These are phyloP conservation scores for Neosilurus mollespiculum DNA, from an alignment of 2,797 vertebrate species.

Conservation along the genomic window DNA sequence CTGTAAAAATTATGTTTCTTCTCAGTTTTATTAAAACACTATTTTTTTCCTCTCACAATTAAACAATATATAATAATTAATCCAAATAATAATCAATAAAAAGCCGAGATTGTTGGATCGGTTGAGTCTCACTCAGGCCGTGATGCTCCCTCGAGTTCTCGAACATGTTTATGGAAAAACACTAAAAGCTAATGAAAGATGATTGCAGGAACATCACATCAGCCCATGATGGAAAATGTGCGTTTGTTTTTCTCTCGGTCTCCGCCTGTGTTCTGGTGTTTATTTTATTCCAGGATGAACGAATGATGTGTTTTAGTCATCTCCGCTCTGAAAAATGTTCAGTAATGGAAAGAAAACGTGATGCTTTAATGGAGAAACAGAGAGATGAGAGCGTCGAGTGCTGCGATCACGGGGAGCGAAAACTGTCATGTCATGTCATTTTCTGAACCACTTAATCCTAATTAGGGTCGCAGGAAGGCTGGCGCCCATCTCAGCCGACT, in stretches of 20 bases:
- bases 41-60: not conserved
- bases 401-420: not conserved
- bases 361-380: not conserved
- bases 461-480: no score
- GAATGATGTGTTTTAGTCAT: slow-evolving; percentile 1
- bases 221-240: not conserved
- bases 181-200: slow-evolving; percentile 25
- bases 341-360: not conserved
- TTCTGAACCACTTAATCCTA: no score
- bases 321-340: not conserved
- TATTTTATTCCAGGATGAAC: slow-evolving; percentile 11
- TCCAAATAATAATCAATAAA: no score
- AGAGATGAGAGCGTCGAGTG: not conserved
- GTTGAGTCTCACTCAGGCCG: not conserved
- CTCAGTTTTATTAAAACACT: not conserved
- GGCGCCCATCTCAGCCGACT: no score
- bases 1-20: not conserved
- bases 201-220: slow-evolving; percentile 35
- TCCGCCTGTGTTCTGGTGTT: not conserved
- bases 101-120: not conserved
- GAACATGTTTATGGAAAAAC: slow-evolving; percentile 7
- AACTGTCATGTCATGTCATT: no score
- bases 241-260: not conserved
- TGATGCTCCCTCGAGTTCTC: not conserved
- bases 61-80: not conserved